Conservation (phyloP, 1,140 invertebrate species). For the Dendroctonus valens region DNA sequence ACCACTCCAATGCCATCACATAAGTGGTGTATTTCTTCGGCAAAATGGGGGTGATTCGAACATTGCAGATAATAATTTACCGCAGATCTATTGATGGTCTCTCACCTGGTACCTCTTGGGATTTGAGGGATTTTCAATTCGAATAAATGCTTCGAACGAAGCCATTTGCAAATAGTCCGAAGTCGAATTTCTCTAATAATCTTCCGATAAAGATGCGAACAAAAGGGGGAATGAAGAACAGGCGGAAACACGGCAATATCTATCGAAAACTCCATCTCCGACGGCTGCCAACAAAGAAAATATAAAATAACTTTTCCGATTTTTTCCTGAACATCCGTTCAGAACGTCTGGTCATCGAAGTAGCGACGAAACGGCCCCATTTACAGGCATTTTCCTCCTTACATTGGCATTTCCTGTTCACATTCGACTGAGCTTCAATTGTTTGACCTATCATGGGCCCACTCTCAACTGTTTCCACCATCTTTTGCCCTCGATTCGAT, state of each 20-base stretch:
- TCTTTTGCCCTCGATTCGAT: constrained; percentile 35
- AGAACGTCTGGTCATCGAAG: constrained; percentile 37
- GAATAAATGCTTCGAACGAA: not conserved
- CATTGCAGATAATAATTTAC: constrained; percentile 13
- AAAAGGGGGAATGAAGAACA: constrained; percentile 9
- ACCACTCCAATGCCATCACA: constrained; percentile 13
- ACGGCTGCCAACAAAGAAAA: constrained; percentile 23
- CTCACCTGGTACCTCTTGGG: constrained; percentile 13
- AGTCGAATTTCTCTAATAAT: not conserved
- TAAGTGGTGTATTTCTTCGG: constrained; percentile 18
- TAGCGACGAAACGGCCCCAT: constrained; percentile 47
- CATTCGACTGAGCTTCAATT: constrained; percentile 48
- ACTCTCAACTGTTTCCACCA: constrained; percentile 35
- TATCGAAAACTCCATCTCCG: constrained; percentile 29
- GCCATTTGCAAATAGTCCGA: not conserved
- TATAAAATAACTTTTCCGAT: constrained; percentile 36
- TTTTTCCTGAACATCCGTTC: constrained; percentile 21
- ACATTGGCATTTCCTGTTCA: constrained; percentile 50
- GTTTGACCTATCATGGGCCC: constrained; percentile 47
- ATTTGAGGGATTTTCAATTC: not conserved
- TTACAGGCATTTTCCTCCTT: constrained; percentile 51
- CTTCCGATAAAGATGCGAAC: constrained; percentile 5
- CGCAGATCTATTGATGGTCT: constrained; percentile 1
- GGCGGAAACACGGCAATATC: constrained; percentile 31
- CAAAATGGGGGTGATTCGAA: constrained; percentile 1